These are phyloP conservation scores for Sylvietta virens DNA, from an alignment of 2,113 vertebrate species.

Conservation along the genomic window DNA sequence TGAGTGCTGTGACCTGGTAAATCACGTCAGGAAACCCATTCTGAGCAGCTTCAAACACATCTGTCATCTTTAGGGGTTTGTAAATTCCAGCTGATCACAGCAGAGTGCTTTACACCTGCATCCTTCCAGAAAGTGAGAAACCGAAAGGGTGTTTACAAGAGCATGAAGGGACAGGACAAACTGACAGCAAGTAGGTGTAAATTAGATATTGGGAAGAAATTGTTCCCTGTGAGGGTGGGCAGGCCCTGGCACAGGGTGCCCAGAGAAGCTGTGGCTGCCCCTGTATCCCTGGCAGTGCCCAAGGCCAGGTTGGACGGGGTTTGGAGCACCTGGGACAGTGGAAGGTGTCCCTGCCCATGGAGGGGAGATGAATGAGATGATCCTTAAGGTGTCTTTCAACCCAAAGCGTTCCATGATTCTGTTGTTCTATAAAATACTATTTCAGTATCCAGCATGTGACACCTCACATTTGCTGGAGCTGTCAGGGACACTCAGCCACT, in stretches of 20 bases:
- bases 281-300: not conserved
- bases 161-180: not conserved
- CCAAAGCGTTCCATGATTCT: not conserved
- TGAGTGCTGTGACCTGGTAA: slow-evolving; percentile 40
- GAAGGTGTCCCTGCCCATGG: not conserved
- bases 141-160: not conserved
- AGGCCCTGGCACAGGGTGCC: not conserved
- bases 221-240: accelerated
- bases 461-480: not conserved
- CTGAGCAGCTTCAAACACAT: slow-evolving; percentile 61
- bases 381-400: not conserved
- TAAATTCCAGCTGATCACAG: slow-evolving; percentile 1
- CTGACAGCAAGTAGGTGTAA: not conserved
- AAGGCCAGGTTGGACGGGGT: accelerated
- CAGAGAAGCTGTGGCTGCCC: not conserved
- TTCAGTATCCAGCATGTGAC: not conserved
- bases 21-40: slow-evolving; percentile 16
- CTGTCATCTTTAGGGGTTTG: not conserved
- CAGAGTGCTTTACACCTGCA: not conserved
- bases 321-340: not conserved
- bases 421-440: not conserved
- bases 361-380: accelerated
- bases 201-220: not conserved
- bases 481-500: not conserved
- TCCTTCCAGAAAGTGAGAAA: not conserved